phyloP scores from a whole-genome alignment of 2,113 vertebrate species.

The Rutilus rutilus region DNA sequence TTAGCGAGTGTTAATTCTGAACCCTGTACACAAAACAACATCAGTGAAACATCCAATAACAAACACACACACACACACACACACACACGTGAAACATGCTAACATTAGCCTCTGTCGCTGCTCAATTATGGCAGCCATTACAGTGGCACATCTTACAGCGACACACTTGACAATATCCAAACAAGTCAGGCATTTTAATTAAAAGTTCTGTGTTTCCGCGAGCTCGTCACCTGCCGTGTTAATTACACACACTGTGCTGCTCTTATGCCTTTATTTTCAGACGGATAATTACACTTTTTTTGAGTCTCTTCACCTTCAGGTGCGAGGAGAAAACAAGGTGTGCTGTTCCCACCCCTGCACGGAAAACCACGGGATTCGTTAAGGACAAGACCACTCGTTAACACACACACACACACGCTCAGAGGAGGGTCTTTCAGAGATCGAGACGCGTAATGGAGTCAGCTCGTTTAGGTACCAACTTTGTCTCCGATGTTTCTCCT shows the following conservation, averaged over 20 bases:
- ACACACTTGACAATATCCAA: constrained; percentile 60
- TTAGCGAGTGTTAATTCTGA: not conserved
- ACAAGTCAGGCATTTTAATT: constrained; percentile 71
- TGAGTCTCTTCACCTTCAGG: constrained; percentile 61
- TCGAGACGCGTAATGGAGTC: not conserved
- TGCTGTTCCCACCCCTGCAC: constrained; percentile 10
- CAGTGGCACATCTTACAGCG: constrained; percentile 31
- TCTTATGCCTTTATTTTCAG: constrained; percentile 76
- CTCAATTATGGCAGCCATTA: constrained; percentile 52
- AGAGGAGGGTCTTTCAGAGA: not conserved
- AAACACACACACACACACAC: constrained; percentile 8
- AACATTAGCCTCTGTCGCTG: constrained; percentile 51
- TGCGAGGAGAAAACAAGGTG: constrained; percentile 60
- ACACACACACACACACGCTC: not conserved
- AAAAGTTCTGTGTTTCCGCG: constrained; percentile 73
- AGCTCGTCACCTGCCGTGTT: constrained; percentile 69
- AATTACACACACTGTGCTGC: constrained; percentile 75
- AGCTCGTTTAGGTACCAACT: no score
- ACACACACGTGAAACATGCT: constrained; percentile 42
- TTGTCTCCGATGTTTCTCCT: not conserved
- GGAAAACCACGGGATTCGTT: not conserved
- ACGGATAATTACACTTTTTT: constrained; percentile 74
- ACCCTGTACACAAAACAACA: not conserved
- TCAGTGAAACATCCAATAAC: not conserved
- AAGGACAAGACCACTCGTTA: not conserved